Percentiles rank a stretch among this genome's conserved stretches.
These are phyloP conservation scores for Anneissia japonica DNA, from an alignment of 35 echinoderm and acorn worm species.

Conservation along the genomic window DNA sequence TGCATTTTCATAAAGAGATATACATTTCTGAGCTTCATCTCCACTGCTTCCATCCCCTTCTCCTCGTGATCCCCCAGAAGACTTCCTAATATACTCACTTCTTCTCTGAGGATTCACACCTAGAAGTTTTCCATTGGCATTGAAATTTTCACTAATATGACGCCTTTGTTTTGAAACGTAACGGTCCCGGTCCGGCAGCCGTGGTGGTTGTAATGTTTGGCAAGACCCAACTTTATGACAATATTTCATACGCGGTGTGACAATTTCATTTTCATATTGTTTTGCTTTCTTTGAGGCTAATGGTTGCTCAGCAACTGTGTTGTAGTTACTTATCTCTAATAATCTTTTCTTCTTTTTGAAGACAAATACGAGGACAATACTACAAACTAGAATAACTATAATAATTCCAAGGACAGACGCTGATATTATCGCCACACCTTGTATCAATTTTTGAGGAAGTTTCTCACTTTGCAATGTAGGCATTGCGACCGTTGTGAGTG, in stretches of 20 bases:
- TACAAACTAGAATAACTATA: not conserved
- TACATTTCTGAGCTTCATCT: not conserved
- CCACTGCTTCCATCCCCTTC: not conserved
- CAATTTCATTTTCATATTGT: not conserved
- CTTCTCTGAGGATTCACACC: not conserved
- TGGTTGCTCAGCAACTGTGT: not conserved
- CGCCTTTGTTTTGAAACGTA: not conserved
- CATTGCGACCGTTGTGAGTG: not conserved
- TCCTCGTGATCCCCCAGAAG: not conserved
- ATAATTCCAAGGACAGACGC: not conserved
- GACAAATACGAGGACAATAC: not conserved
- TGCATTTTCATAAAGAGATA: not conserved
- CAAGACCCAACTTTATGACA: not conserved
- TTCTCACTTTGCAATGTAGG: not conserved
- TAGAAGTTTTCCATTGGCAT: not conserved
- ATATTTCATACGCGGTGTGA: not conserved
- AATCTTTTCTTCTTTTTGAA: not conserved
- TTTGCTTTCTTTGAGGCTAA: not conserved
- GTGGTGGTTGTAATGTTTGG: not conserved
- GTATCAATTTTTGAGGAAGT: not conserved
- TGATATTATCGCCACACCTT: not conserved
- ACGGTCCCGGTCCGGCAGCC: not conserved
- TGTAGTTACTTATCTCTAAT: not conserved
- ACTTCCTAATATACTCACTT: not conserved
- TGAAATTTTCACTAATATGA: not conserved